A percentile compares a stretch with the other conserved stretches of the same genome.
phyloP scores from a whole-genome alignment of 2,113 vertebrate species.

The Leucopternis melanops region DNA sequence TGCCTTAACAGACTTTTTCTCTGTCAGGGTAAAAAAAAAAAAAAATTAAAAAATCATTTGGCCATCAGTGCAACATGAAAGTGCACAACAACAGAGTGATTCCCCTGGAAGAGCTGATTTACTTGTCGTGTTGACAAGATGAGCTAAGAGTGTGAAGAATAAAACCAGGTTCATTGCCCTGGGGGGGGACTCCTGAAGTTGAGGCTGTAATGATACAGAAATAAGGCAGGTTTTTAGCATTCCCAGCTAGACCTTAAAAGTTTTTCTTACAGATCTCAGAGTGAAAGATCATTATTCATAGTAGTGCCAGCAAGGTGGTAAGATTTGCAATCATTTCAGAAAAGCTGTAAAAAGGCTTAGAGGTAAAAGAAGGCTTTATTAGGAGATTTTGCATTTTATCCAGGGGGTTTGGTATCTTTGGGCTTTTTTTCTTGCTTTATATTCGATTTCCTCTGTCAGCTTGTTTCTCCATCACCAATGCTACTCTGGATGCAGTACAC shows the following conservation, averaged over 20 bases:
- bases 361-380: background rate
- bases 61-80: background rate
- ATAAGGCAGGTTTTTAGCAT: background rate
- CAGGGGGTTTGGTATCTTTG: background rate
- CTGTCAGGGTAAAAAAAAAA: background rate
- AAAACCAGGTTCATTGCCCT: background rate
- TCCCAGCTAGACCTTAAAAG: background rate
- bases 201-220: background rate
- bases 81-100: background rate
- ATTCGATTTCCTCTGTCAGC: background rate
- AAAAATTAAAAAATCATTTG: background rate
- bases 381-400: background rate
- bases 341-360: background rate
- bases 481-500: background rate
- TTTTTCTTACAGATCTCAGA: constrained; percentile 19
- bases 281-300: background rate
- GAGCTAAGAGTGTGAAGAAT: background rate
- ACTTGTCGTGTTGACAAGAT: background rate
- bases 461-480: background rate
- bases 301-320: background rate
- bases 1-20: background rate
- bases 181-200: background rate
- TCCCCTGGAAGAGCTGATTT: constrained; percentile 14
- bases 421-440: background rate
- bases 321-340: background rate